Conservation (phyloP, 2,888 invertebrate genomes). For the Limnephilus marmoratus region DNA sequence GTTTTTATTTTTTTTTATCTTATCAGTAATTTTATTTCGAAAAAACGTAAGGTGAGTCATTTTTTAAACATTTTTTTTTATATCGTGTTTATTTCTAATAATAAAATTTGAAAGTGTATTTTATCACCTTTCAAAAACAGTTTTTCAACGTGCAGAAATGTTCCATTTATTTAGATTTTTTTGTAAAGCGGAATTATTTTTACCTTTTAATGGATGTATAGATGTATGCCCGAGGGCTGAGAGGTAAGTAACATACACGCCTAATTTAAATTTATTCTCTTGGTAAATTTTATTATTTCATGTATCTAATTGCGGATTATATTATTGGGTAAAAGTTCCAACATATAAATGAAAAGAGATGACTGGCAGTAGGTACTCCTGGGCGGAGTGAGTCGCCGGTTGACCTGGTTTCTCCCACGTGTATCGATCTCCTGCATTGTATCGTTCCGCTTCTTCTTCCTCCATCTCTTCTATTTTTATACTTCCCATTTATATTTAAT, state of each 20-base stretch:
- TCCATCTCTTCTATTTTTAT: slow-evolving; percentile 7
- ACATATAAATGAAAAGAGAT: not conserved
- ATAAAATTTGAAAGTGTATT: no score
- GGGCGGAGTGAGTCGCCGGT: not conserved
- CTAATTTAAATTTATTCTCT: not conserved
- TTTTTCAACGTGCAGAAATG: no score
- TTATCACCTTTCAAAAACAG: no score
- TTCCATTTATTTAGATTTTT: no score
- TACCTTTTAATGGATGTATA: no score
- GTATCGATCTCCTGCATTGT: slow-evolving; percentile 54
- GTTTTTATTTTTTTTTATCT: no score
- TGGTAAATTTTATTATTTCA: not conserved
- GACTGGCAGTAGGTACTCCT: not conserved
- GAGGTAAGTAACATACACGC: not conserved
- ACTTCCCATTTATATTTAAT: not conserved
- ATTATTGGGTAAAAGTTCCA: not conserved
- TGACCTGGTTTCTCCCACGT: slow-evolving; percentile 52
- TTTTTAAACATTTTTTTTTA: no score
- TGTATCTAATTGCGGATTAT: not conserved
- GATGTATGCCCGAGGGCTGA: no score
- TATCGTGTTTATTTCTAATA: no score
- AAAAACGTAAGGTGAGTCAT: no score
- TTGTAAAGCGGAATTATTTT: no score
- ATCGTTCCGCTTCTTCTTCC: slow-evolving; percentile 31
- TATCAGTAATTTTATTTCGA: no score